Evolutionary conservation across 2,888 invertebrate species (phyloP).

Genomic region (Rotaria magnacalcarata): DNA sequence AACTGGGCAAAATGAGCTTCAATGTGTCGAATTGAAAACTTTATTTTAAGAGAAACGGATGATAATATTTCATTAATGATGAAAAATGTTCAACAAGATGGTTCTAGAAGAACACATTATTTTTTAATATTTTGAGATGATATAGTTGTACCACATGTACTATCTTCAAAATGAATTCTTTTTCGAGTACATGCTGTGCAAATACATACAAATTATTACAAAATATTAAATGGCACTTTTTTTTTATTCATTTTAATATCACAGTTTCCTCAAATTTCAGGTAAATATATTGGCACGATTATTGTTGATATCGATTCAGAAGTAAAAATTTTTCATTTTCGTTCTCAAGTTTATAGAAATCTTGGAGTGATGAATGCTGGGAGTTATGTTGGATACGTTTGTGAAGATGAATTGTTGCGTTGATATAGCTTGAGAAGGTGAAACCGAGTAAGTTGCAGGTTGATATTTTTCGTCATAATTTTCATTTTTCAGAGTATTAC

Average conservation of each 20-base stretch:
- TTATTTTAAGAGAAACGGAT: no score
- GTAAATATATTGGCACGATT: neutral
- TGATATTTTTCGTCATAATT: no score
- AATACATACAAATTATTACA: neutral
- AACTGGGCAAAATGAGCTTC: neutral
- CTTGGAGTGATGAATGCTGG: neutral
- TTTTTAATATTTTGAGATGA: neutral
- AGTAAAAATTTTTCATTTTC: neutral
- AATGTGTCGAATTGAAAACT: no score
- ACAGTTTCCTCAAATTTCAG: neutral
- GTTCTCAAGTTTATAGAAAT: neutral
- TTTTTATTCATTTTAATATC: neutral
- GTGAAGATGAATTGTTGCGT: neutral
- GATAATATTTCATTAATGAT: neutral
- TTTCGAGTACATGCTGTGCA: neutral
- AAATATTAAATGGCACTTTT: neutral
- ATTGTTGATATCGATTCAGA: neutral
- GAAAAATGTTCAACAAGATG: neutral
- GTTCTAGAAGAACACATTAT: neutral
- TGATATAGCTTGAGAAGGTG: no score
- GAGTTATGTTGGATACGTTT: neutral
- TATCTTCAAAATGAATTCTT: slow-evolving; percentile 7
- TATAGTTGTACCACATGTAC: neutral
- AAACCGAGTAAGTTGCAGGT: no score
- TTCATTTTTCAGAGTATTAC: no score